These are phyloP conservation scores for Trissolcus brochymenae DNA, from an alignment of 2,888 invertebrate genomes.

Conservation along the genomic window DNA sequence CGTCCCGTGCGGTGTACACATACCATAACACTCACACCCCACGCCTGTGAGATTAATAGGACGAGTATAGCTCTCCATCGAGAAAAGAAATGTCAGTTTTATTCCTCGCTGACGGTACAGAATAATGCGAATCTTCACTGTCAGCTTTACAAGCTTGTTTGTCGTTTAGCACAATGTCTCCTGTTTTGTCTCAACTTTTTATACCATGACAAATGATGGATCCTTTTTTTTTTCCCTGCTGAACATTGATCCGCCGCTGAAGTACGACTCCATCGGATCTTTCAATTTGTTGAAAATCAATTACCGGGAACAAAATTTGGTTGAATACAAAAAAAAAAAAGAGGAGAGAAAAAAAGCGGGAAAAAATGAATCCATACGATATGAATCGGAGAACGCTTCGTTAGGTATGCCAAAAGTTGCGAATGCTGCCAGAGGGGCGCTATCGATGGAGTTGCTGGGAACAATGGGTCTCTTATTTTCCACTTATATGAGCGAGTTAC, in stretches of 20 bases:
- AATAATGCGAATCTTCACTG: background rate
- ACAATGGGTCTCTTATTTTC: conserved; percentile 73
- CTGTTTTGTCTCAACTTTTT: conserved; percentile 43
- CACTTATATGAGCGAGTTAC: conserved; percentile 69
- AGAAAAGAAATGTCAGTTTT: conserved; percentile 56
- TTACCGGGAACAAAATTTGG: conserved; percentile 22
- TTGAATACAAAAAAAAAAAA: conserved; percentile 4
- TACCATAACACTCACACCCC: background rate
- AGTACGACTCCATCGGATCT: background rate
- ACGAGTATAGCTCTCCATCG: conserved; percentile 42
- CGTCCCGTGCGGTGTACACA: conserved; percentile 10
- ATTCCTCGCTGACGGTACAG: conserved; percentile 46
- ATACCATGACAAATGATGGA: conserved; percentile 28
- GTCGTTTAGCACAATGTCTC: background rate
- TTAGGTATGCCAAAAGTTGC: conserved; percentile 32
- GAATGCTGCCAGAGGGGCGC: conserved; percentile 6
- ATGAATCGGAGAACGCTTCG: conserved; percentile 8
- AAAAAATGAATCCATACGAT: conserved; percentile 29
- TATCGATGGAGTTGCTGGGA: conserved; percentile 54
- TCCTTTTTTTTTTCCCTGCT: background rate
- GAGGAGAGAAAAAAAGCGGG: background rate
- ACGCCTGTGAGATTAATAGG: conserved; percentile 45
- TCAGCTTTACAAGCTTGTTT: conserved; percentile 18
- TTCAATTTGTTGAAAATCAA: conserved; percentile 26
- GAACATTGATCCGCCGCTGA: no score